Conservation (phyloP, 2,113 vertebrate genomes). For the Pachypanchax playfairii region DNA sequence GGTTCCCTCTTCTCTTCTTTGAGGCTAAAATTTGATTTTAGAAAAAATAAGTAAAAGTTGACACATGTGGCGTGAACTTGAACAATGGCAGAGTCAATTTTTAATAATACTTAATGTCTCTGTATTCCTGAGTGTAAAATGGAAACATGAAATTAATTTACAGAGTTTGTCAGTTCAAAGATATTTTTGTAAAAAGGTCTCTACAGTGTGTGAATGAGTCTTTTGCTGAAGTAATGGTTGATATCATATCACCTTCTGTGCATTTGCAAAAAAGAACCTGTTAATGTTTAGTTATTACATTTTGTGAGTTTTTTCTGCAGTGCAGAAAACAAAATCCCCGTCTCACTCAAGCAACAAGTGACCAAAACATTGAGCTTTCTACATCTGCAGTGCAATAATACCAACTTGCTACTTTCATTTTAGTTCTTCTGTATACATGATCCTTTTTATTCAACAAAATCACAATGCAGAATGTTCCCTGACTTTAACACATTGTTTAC, state of each 20-base stretch:
- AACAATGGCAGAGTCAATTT: too few relatives aligned
- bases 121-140: not conserved
- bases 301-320: slow-evolving; percentile 45
- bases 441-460: slow-evolving; percentile 34
- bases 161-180: not conserved
- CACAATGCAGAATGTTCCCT: slow-evolving; percentile 49
- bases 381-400: slow-evolving; percentile 72
- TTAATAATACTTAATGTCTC: not conserved
- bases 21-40: not conserved
- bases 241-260: slow-evolving; percentile 7
- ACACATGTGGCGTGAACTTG: too few relatives aligned
- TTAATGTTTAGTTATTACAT: slow-evolving; percentile 28
- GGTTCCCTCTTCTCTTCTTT: not conserved
- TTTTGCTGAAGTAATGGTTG: slow-evolving; percentile 9
- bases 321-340: slow-evolving; percentile 78
- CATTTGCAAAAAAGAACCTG: slow-evolving; percentile 56
- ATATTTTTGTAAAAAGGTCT: slow-evolving; percentile 24
- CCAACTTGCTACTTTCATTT: slow-evolving; percentile 64
- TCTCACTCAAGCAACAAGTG: slow-evolving; percentile 63
- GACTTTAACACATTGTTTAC: not conserved
- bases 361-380: slow-evolving; percentile 32
- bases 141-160: slow-evolving; percentile 1
- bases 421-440: slow-evolving; percentile 28
- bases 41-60: too few relatives aligned
- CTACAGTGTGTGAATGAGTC: not conserved